Evolutionary conservation across 2,797 vertebrate species (phyloP), one percentile per base, ranked within the genome.

Genomic region (Bufotes viridis): DNA sequence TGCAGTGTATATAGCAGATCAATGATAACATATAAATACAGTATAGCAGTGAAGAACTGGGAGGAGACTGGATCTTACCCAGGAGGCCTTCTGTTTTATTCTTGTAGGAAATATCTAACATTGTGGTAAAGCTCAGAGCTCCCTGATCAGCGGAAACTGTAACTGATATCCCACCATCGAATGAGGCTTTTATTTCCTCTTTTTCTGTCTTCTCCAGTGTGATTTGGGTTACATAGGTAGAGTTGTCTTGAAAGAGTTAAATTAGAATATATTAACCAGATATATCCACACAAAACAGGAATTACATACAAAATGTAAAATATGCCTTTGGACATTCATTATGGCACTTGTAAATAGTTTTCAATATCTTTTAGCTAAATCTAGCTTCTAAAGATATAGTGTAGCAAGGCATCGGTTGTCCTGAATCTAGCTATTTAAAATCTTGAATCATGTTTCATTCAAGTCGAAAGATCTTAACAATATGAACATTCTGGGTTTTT

Each of bases 81-180:
- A 91, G 81, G 72, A 91, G 90, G 17, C 90, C 90, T 81, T 88
- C 83, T 22, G 90, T 91, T 55, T 58, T 87, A 49, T 90, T 91
- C 80, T 89, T 80, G 72, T 89, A 90, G 29, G 51, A 55, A 69
- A 26, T 51, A 58, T 89, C 87, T 17, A 91, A 75, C 63, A 70
- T 65, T 74, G 88, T 87, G 24, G 76, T 72, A 82, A 90, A 90
- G 70, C 82, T 85, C 69, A 91, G 63, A 26, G 90, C 86, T 53
- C 90, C 90, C 63, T 83, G 20, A 13, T 24, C 80, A 65, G 87
- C 90, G 74, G 90, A 88, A 29, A 90, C 90, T 74, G 87, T 88
- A 20, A 91, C 7, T 3, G 90, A 90, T 49, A 88, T 86, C 17
- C 87, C 90, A 81, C 78, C 81, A 42, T 85, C 79, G 78, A 90